Evolutionary conservation across 2,797 vertebrate genomes (phyloP), one percentile per base, ranked within the genome.

Genomic region (Percopsis omiscomaycus): DNA sequence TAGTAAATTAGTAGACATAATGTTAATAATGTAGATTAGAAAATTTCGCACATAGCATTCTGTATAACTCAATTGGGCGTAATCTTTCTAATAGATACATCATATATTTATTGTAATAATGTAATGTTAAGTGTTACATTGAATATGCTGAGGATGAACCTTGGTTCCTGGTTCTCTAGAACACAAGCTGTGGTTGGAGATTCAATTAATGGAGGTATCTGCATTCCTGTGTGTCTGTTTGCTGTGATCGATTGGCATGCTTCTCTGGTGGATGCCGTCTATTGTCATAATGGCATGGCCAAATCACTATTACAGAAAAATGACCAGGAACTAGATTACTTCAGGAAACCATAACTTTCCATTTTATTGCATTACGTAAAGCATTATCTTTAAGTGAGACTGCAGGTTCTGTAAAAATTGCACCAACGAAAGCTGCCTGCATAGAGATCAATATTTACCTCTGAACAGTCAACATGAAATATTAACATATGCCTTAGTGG

Each of bases 241-340:
- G 64, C 46, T 69, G 59, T 74, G 79, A 89, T 89, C 61, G 73
- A 86, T 84, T 72, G 76, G 66, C 79, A 81, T 60, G 56, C 65
- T 80, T 86, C 77, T 64, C 74, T 51, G 59, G 61, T 75, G 74
- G 75, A 84, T 76, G 49, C 68, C 75, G 79, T 69, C 70, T 80
- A 83, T 88, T 88, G 80, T 77, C 67, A 85, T 84, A 81, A 86
- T 74, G 71, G 79, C 68, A 56, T n/a, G 60, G 71, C 54, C 64
- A 69, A 82, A 85, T 85, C 73, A 77, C 75, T 74, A 62, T 78
- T 73, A 78, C 55, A 74, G 73, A 81, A 72, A 80, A 88, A 85
- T 79, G 50, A 67, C 62, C 49, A 27, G 68, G 83, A 69, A 61
- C 78, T 78, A 71, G 79, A 77, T 59, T 66, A 81, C 73, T 85